These are phyloP conservation scores for Metridium senile DNA, from an alignment of 92 coral and sea anemone species.

Conservation along the genomic window DNA sequence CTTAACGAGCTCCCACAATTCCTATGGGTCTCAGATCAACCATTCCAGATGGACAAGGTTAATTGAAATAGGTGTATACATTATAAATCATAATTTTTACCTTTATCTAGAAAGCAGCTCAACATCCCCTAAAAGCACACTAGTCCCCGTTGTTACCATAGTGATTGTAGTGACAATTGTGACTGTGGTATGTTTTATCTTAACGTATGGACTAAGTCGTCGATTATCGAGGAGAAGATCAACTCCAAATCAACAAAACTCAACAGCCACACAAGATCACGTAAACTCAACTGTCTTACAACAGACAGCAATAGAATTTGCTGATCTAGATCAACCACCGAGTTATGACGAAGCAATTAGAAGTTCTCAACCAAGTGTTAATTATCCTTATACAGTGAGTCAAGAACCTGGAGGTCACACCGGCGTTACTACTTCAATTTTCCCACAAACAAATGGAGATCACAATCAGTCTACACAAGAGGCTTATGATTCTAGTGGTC, in stretches of 20 bases:
- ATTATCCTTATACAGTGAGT: background rate
- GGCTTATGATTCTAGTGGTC: conserved; percentile 2
- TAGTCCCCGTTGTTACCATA: background rate
- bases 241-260: background rate
- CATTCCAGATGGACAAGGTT: too few relatives aligned
- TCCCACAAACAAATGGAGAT: background rate
- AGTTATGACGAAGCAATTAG: background rate
- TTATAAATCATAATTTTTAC: too few relatives aligned
- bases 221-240: background rate
- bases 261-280: background rate
- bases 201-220: background rate
- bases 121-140: too few relatives aligned
- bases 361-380: background rate
- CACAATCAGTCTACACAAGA: background rate
- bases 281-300: too few relatives aligned
- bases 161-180: background rate
- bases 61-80: too few relatives aligned
- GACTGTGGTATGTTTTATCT: background rate
- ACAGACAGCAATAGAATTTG: background rate
- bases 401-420: too few relatives aligned
- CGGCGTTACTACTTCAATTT: too few relatives aligned
- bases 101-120: too few relatives aligned
- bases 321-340: background rate
- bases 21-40: too few relatives aligned
- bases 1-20: too few relatives aligned